phyloP scores from a whole-genome alignment of 2,797 vertebrate species.

The Columba guinea region DNA sequence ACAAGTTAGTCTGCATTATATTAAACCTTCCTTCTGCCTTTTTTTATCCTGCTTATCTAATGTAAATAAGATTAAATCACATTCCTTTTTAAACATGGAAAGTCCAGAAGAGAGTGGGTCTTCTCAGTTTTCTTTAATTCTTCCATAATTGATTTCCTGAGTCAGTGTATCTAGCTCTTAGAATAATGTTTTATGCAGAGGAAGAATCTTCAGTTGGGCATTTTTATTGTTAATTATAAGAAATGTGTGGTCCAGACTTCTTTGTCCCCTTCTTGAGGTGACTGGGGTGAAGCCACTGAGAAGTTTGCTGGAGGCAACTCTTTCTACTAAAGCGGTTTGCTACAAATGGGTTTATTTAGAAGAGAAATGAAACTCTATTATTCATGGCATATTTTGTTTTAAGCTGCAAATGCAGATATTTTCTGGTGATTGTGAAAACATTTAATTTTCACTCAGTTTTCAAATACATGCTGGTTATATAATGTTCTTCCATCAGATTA shows the following conservation, averaged over 20 bases:
- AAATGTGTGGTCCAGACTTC: neutral
- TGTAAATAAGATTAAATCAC: neutral
- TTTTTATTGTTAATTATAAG: neutral
- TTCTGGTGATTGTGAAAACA: neutral
- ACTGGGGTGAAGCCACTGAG: neutral
- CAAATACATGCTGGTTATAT: neutral
- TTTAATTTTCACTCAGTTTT: neutral
- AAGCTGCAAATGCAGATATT: neutral
- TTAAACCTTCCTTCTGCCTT: neutral
- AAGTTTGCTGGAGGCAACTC: neutral
- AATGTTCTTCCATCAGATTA: neutral
- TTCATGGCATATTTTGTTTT: neutral
- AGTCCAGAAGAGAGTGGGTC: neutral
- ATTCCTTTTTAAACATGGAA: neutral
- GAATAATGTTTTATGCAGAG: neutral
- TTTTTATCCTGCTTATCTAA: neutral
- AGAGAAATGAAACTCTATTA: neutral
- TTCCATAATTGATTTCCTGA: neutral
- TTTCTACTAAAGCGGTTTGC: neutral
- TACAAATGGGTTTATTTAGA: neutral
- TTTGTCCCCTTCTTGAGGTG: rapidly evolving
- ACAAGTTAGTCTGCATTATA: neutral
- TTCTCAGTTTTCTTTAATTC: neutral
- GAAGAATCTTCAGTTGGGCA: neutral
- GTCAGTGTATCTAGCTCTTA: neutral